Evolutionary conservation across 1,140 invertebrate species (phyloP).

Genomic region (Eulimnadia texana): DNA sequence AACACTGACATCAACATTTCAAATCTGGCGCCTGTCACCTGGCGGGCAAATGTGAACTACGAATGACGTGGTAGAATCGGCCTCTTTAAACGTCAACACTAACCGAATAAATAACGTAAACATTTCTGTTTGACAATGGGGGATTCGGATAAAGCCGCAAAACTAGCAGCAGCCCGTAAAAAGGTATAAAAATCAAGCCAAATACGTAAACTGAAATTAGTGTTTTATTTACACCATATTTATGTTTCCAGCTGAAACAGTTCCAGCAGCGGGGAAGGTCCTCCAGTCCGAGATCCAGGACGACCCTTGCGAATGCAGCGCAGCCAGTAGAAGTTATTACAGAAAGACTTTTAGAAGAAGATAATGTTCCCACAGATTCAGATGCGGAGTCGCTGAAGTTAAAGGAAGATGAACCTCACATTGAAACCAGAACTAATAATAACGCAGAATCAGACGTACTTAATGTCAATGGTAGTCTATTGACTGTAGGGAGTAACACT

Average conservation of each 20-base stretch:
- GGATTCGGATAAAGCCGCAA: slow-evolving; percentile 10
- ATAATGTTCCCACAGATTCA: not conserved
- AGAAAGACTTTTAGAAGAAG: not conserved
- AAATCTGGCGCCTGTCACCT: too few relatives aligned
- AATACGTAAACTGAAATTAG: not conserved
- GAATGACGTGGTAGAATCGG: not conserved
- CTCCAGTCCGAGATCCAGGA: not conserved
- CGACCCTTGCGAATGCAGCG: too few relatives aligned
- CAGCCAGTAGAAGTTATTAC: not conserved
- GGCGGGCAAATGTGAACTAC: not conserved
- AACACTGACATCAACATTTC: too few relatives aligned
- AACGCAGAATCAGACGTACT: not conserved
- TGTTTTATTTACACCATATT: not conserved
- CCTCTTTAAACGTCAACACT: not conserved
- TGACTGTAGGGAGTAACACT: too few relatives aligned
- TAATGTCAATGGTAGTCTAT: too few relatives aligned
- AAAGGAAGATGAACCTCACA: not conserved
- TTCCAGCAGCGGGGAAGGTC: slow-evolving; percentile 14
- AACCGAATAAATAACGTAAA: too few relatives aligned
- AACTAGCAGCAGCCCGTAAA: slow-evolving; percentile 12
- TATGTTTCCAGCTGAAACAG: slow-evolving; percentile 14
- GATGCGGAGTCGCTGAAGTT: not conserved
- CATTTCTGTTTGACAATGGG: not conserved
- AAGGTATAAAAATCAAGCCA: not conserved
- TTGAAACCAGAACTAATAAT: not conserved